Base-by-base conservation (phyloP, 2,113 vertebrate species). In the Dendropsophus ebraccatus region DNA sequence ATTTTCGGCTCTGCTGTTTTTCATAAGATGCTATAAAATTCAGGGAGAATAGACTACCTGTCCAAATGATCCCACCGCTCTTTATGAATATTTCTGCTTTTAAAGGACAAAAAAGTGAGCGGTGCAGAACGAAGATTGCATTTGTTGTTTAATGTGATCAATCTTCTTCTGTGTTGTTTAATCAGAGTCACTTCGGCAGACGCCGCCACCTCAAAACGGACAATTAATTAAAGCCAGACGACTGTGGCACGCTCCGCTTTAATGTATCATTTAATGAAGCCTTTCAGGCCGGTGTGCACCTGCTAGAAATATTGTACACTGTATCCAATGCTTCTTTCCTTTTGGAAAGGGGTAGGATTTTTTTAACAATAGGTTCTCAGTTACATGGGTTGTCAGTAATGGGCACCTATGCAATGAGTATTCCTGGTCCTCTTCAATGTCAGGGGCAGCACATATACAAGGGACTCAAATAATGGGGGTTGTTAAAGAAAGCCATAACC, bases 81-180 rank as follows among this genome's bases (percentile, higher is more conserved):
- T 81, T 45, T 81, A 81, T 81, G 56, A 81, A 65, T 45, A 65
- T 58, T 45, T 81, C 37, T 47, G 19, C 32, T n/a, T 79, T 58
- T 79, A 79, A 47, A 62, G 35, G 78, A 81, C 78, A 81, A 80
- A 80, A 41, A 80, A 58, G 35, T 41, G 32, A 81, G 35, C 21
- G 16, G 58, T 28, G 56, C 58, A 47, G 52, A 41, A 41, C 30
- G 45, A 37, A 41, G 41, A 81, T 23, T 65, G 58, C 37, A 62
- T 62, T 28, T 81, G 30, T 47, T 81, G 37, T 62, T 81, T 81
- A 62, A 81, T 28, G 49, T 12, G 16, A 77, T 77, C 74, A 77
- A 77, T 77, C 74, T 77, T 77, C 52, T 10, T 50, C 28, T 32
- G 25, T 32, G 28, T 52, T 32, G 74, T 77, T 77, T 77, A 77